A percentile compares a stretch with the other conserved stretches of the same genome.
Evolutionary conservation across 2,888 invertebrate genomes (phyloP).

Genomic region (Taphrorychus bicolor): DNA sequence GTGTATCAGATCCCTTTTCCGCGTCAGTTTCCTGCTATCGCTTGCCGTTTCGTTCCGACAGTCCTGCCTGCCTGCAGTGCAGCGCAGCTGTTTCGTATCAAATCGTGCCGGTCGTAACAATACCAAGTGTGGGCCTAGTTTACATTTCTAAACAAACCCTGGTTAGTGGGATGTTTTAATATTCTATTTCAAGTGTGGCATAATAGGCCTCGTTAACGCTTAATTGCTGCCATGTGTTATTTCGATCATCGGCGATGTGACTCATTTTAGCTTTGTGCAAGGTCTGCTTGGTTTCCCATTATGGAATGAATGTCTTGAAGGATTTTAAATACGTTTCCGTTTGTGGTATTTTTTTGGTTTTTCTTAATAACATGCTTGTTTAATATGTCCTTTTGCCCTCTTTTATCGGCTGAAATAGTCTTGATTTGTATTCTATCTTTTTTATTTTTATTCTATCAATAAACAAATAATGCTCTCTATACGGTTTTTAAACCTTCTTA

Average conservation of each 20-base stretch:
- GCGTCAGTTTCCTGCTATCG: slow-evolving; percentile 12
- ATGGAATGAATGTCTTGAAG: background rate
- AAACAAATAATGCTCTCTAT: too few species aligned
- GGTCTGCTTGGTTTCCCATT: background rate
- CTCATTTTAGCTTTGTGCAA: background rate
- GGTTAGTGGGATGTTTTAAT: slow-evolving; percentile 7
- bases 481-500: too few species aligned
- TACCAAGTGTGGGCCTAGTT: slow-evolving; percentile 8
- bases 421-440: too few species aligned
- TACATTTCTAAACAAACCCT: background rate
- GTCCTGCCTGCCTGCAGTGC: slow-evolving; percentile 33
- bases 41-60: slow-evolving; percentile 4
- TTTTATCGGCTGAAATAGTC: too few species aligned
- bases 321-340: background rate
- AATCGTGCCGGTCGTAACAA: slow-evolving; percentile 11
- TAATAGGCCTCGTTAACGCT: background rate
- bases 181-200: background rate
- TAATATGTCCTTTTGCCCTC: too few species aligned
- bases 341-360: too few species aligned
- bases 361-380: too few species aligned
- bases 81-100: slow-evolving; percentile 26
- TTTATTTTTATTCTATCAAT: too few species aligned
- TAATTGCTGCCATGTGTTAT: slow-evolving; percentile 9
- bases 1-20: slow-evolving; percentile 5
- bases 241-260: background rate